phyloP scores from a whole-genome alignment of 35 echinoderm and acorn worm species.

The Patiria miniata region DNA sequence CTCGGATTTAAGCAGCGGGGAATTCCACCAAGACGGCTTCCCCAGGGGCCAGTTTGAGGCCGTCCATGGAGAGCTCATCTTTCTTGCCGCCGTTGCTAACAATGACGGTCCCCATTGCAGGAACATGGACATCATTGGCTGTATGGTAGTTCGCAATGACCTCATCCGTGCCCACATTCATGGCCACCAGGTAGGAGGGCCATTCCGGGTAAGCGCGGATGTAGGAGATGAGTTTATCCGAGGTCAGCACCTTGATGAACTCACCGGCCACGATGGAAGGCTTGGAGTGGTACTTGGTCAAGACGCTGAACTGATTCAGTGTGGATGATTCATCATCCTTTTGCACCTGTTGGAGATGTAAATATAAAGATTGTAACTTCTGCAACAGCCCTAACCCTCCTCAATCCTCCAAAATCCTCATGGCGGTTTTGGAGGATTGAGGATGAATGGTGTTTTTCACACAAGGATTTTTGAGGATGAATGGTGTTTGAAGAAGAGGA shows the following conservation, averaged over 20 bases:
- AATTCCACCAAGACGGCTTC: conserved; percentile 29
- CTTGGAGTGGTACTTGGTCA: conserved; percentile 36
- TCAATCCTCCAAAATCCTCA: too few relatives aligned
- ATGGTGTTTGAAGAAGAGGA: too few relatives aligned
- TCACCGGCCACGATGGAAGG: conserved; percentile 54
- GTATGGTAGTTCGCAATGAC: conserved; percentile 8
- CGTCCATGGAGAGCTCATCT: neutral
- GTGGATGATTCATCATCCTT: neutral
- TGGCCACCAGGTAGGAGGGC: conserved; percentile 56
- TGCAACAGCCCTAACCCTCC: neutral
- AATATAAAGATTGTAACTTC: neutral
- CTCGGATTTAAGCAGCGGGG: neutral
- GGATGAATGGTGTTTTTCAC: too few relatives aligned
- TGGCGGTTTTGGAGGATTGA: too few relatives aligned
- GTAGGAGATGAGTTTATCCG: conserved; percentile 34
- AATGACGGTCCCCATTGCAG: neutral
- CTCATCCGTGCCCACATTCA: conserved; percentile 39
- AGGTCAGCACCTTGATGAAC: neutral
- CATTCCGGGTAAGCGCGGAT: conserved; percentile 41
- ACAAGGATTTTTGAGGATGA: too few relatives aligned
- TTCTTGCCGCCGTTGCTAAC: conserved; percentile 16
- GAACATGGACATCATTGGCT: neutral
- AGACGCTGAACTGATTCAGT: conserved; percentile 31
- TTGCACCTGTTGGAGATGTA: conserved; percentile 18
- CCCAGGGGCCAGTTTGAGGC: neutral